phyloP scores from a whole-genome alignment of 53 echinoderm and acorn worm species.

The Stichopus horrens region DNA sequence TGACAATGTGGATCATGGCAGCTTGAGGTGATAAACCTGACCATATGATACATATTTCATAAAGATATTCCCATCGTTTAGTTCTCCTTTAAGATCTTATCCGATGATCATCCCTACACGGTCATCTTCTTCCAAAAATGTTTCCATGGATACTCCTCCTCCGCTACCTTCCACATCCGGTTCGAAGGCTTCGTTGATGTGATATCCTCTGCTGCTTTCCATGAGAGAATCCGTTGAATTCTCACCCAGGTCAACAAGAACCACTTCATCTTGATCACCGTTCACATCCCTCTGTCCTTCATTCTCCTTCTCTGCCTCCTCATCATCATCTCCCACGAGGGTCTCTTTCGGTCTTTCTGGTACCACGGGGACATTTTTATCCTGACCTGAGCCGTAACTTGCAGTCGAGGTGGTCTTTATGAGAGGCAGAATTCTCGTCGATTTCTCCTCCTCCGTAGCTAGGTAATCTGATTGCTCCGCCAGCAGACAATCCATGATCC shows the following conservation, averaged over 20 bases:
- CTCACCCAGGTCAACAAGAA: not conserved
- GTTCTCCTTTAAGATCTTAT: no score
- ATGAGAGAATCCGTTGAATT: no score
- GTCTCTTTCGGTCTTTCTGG: conserved; percentile 35
- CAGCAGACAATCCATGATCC: conserved; percentile 60
- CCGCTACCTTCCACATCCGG: conserved; percentile 10
- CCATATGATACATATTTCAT: no score
- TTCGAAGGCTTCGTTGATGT: not conserved
- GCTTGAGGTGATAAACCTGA: no score
- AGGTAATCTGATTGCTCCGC: conserved; percentile 63
- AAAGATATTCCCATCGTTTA: no score
- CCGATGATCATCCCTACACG: not conserved
- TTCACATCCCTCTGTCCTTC: not conserved
- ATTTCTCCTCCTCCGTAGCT: conserved; percentile 51
- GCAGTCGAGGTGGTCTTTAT: conserved; percentile 7
- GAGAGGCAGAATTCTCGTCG: conserved; percentile 15
- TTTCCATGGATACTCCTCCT: not conserved
- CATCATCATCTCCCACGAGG: not conserved
- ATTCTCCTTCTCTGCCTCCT: not conserved
- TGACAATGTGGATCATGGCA: no score
- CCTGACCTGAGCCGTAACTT: not conserved
- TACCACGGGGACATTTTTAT: conserved; percentile 4
- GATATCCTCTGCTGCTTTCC: not conserved
- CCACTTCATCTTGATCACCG: not conserved
- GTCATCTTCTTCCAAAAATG: not conserved